Conservation (phyloP, 2,797 vertebrate species). For the Lacerta viridis region DNA sequence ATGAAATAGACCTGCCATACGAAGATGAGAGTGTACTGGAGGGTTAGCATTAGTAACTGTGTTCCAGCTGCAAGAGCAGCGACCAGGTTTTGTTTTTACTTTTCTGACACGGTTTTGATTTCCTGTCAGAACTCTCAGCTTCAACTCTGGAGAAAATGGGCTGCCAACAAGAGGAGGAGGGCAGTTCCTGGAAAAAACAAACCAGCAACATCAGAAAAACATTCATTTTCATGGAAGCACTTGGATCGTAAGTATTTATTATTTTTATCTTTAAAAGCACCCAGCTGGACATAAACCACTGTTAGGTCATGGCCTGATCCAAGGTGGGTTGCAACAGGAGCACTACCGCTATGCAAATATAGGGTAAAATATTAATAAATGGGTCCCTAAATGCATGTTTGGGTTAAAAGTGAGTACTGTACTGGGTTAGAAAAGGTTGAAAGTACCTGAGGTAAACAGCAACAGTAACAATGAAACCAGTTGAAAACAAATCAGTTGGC, state of each 20-base stretch:
- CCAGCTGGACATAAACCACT: neutral
- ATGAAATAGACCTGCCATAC: neutral
- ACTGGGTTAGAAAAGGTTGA: too few species aligned
- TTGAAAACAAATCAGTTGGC: neutral
- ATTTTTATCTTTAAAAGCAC: neutral
- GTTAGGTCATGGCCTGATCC: too few species aligned
- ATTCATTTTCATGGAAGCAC: slow-evolving; percentile 92
- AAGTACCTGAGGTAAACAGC: neutral
- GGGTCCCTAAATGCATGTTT: too few species aligned
- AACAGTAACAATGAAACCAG: neutral
- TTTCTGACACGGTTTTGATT: neutral
- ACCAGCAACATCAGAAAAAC: slow-evolving; percentile 92
- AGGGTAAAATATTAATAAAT: too few species aligned
- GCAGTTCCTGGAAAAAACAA: slow-evolving; percentile 92
- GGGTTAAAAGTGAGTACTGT: too few species aligned
- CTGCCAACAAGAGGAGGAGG: slow-evolving; percentile 85
- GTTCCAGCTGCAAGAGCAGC: neutral
- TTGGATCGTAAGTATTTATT: slow-evolving; percentile 90
- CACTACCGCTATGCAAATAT: too few species aligned
- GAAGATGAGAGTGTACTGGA: neutral
- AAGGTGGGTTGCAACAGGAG: too few species aligned
- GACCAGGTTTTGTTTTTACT: neutral
- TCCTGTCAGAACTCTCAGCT: slow-evolving; percentile 78
- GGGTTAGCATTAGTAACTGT: slow-evolving; percentile 39
- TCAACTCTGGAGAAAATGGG: slow-evolving; percentile 90